A percentile compares a stretch with the other conserved stretches of the same genome.
Conservation (phyloP, 2,797 vertebrate species). For the Enteromius treurensis region DNA sequence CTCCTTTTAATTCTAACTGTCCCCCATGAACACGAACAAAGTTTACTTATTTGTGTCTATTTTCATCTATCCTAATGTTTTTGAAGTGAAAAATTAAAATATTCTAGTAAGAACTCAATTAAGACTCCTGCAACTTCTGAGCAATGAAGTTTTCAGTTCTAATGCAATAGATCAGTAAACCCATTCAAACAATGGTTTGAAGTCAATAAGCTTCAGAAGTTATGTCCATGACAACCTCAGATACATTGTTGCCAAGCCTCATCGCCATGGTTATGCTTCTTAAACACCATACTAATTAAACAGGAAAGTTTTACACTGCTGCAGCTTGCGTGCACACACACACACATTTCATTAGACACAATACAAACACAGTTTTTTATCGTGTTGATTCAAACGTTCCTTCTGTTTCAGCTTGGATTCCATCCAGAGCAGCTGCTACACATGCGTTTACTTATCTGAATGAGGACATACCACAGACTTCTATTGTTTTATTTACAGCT, state of each 20-base stretch:
- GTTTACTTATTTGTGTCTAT: neutral
- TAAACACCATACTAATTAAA: conserved; percentile 14
- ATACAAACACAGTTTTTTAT: conserved; percentile 5
- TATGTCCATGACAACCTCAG: conserved; percentile 28
- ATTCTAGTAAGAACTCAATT: neutral
- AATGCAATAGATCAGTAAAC: neutral
- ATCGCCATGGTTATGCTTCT: neutral
- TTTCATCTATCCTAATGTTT: neutral
- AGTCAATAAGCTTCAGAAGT: conserved; percentile 24
- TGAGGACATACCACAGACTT: neutral
- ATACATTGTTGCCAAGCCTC: neutral
- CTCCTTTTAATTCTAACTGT: neutral
- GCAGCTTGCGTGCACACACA: neutral
- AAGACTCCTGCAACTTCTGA: neutral
- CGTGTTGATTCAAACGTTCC: conserved; percentile 1
- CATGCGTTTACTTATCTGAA: conserved; percentile 1
- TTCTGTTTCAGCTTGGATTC: conserved; percentile 1
- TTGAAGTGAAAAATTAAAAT: neutral
- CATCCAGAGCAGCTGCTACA: conserved; percentile 26
- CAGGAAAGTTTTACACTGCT: conserved; percentile 15
- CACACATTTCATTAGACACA: conserved; percentile 9
- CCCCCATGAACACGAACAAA: neutral
- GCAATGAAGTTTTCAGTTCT: neutral
- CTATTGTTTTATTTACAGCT: neutral
- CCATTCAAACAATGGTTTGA: neutral